phyloP scores from a whole-genome alignment of 2,888 invertebrate genomes.

The Hypsopygia costalis region DNA sequence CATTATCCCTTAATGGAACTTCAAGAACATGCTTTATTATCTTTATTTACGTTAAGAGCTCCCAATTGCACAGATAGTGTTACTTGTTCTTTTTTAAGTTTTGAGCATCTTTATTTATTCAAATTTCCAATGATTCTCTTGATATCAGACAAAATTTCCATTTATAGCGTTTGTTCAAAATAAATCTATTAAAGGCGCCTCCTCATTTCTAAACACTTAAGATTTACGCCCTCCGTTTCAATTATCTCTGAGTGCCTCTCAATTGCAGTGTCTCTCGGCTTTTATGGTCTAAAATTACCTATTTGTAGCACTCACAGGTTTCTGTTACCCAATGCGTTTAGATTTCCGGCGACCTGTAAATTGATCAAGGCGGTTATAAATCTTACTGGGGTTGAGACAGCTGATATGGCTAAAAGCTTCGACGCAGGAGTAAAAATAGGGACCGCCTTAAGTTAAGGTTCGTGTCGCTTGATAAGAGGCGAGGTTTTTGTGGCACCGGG shows the following conservation, averaged over 20 bases:
- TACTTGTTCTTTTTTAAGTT: too few species aligned
- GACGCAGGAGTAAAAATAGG: conserved; percentile 63
- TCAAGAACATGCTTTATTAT: conserved; percentile 47
- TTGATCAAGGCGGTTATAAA: conserved; percentile 68
- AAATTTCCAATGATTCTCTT: too few species aligned
- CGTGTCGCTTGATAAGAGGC: conserved; percentile 73
- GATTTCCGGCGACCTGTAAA: conserved; percentile 69
- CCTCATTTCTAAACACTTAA: conserved; percentile 5
- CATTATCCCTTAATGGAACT: conserved; percentile 66
- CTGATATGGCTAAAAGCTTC: conserved; percentile 75
- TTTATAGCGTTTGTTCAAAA: too few species aligned
- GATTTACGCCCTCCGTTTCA: conserved; percentile 35
- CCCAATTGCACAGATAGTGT: conserved; percentile 31
- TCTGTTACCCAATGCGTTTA: conserved; percentile 57
- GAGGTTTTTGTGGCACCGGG: conserved; percentile 69
- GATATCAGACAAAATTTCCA: conserved; percentile 17
- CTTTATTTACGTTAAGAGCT: conserved; percentile 47
- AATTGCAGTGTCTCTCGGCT: conserved; percentile 42
- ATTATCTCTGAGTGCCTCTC: conserved; percentile 42
- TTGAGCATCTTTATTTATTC: too few species aligned
- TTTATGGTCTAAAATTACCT: conserved; percentile 57
- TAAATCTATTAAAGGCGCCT: not conserved
- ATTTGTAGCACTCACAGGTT: conserved; percentile 52
- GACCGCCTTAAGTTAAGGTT: conserved; percentile 70
- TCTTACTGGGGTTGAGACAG: conserved; percentile 51